Conservation (phyloP, 2,113 vertebrate genomes). For the Phalacrocorax pelagicus region DNA sequence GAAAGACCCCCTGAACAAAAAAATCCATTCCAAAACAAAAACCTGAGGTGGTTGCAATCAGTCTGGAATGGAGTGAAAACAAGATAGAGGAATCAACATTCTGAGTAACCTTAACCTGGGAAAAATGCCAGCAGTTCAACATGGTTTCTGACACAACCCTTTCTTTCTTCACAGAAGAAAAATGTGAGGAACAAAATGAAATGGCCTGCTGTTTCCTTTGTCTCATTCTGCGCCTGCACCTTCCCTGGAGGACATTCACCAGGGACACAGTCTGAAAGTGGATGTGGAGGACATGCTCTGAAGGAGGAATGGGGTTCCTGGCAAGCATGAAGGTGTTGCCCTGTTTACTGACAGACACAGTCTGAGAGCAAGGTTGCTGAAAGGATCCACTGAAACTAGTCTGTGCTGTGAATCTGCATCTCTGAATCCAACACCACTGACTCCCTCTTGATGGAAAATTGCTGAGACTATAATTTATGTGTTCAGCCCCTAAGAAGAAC, state of each 20-base stretch:
- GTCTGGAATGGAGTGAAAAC: background rate
- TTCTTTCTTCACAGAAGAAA: background rate
- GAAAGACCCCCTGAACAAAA: background rate
- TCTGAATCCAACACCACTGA: rapidly evolving
- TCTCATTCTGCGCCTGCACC: background rate
- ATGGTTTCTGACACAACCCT: background rate
- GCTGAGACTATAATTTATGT: background rate
- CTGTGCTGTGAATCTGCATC: background rate
- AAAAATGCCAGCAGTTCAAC: background rate
- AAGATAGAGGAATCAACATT: background rate
- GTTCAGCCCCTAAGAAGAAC: background rate
- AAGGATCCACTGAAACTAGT: background rate
- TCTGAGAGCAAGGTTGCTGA: background rate
- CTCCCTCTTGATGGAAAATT: background rate
- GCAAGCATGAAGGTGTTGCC: background rate
- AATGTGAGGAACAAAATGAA: background rate
- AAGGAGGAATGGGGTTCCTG: background rate
- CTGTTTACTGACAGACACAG: background rate
- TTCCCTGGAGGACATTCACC: background rate
- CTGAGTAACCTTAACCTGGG: background rate
- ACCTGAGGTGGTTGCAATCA: background rate
- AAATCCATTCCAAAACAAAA: background rate
- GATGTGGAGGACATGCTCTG: background rate
- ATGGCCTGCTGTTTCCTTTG: background rate
- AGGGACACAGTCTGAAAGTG: background rate